Evolutionary conservation across 30 jellyfish, hydroid and myxozoan genomes (phyloP).

Genomic region (Pelagia noctiluca): DNA sequence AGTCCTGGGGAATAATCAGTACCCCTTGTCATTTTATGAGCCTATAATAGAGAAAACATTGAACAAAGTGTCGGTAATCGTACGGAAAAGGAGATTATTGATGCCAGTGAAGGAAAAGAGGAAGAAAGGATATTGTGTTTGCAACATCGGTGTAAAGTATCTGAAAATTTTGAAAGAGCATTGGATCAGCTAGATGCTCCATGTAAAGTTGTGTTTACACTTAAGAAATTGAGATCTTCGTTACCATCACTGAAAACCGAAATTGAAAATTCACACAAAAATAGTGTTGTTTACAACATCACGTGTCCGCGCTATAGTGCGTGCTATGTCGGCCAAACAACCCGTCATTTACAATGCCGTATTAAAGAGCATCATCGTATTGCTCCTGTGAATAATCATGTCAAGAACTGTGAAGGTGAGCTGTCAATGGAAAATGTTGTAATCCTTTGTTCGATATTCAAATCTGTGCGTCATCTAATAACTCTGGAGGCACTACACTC

Average conservation of each 20-base stretch:
- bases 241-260: slow-evolving; percentile 11
- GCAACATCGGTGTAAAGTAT: no score
- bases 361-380: slow-evolving; percentile 27
- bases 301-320: slow-evolving; percentile 19
- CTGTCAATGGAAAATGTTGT: slow-evolving; percentile 16
- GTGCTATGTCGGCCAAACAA: slow-evolving; percentile 32
- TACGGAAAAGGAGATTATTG: no score
- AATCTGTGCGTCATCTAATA: slow-evolving; percentile 24
- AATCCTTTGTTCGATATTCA: slow-evolving; percentile 22
- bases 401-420: slow-evolving; percentile 17
- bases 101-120: no score
- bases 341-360: background rate
- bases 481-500: slow-evolving; percentile 38
- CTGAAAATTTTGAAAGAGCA: no score
- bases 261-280: slow-evolving; percentile 14
- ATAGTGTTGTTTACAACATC: slow-evolving; percentile 12
- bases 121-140: no score
- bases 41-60: no score
- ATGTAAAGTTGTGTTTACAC: slow-evolving; percentile 17
- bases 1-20: no score
- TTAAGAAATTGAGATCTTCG: slow-evolving; percentile 1
- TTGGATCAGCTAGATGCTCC: no score
- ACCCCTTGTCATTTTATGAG: no score
- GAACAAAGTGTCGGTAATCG: no score
- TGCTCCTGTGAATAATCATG: slow-evolving; percentile 21